phyloP scores from a whole-genome alignment of 2,797 vertebrate genomes.

The Chanos chanos region DNA sequence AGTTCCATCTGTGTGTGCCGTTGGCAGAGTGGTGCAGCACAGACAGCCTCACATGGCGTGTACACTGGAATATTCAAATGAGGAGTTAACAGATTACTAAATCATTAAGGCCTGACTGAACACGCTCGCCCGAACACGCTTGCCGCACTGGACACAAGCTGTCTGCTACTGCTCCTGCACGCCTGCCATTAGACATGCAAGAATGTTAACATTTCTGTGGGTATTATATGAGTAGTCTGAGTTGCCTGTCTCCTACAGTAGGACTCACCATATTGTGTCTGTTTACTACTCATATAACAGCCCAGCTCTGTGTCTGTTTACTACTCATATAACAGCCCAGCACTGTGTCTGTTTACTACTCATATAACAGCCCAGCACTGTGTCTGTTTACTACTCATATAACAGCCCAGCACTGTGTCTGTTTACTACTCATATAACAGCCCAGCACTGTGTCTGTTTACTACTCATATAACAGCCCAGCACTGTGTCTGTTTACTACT shows the following conservation, averaged over 20 bases:
- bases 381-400: too few relatives aligned
- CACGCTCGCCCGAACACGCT: slow-evolving; percentile 21
- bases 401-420: slow-evolving; percentile 47
- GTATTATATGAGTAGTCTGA: slow-evolving; percentile 66
- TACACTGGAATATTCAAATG: slow-evolving; percentile 25
- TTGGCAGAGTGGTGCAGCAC: slow-evolving; percentile 7
- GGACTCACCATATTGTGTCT: slow-evolving; percentile 51
- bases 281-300: slow-evolving; percentile 54
- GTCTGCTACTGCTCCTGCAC: slow-evolving; percentile 8
- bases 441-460: too few relatives aligned
- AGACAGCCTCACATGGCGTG: neutral
- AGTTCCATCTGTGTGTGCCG: neutral
- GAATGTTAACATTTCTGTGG: slow-evolving; percentile 67
- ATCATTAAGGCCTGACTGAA: slow-evolving; percentile 32
- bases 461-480: slow-evolving; percentile 50
- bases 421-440: neutral
- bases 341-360: slow-evolving; percentile 38
- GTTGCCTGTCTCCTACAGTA: slow-evolving; percentile 25
- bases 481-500: slow-evolving; percentile 38
- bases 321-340: slow-evolving; percentile 50
- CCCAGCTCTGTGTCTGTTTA: slow-evolving; percentile 25
- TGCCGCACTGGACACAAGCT: neutral
- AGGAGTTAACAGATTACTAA: slow-evolving; percentile 33
- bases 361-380: too few relatives aligned
- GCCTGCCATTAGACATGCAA: slow-evolving; percentile 72